phyloP scores from a whole-genome alignment of 2,888 invertebrate genomes.

The Biston betularia region DNA sequence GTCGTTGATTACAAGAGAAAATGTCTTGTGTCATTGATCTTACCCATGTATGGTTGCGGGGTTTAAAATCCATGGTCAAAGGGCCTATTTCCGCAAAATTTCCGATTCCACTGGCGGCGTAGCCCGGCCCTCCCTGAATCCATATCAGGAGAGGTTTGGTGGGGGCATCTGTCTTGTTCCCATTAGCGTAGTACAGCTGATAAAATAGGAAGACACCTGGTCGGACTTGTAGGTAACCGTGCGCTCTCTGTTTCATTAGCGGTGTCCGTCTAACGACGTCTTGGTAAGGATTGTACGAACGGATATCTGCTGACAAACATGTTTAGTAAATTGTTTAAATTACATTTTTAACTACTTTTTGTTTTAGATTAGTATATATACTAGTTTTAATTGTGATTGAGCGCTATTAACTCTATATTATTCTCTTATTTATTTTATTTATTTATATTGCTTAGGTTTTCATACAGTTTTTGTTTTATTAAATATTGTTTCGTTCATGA shows the following conservation, averaged over 20 bases:
- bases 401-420: no score
- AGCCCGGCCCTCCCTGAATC: slow-evolving; percentile 96
- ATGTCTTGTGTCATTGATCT: slow-evolving; percentile 33
- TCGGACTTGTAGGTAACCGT: slow-evolving; percentile 91
- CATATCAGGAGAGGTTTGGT: slow-evolving; percentile 92
- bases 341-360: neutral
- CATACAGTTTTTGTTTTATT: no score
- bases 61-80: slow-evolving; percentile 87
- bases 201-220: slow-evolving; percentile 93
- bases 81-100: slow-evolving; percentile 96
- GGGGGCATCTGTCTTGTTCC: slow-evolving; percentile 82
- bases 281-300: slow-evolving; percentile 61
- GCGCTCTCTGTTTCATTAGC: slow-evolving; percentile 67
- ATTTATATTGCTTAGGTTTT: no score
- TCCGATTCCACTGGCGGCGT: slow-evolving; percentile 93
- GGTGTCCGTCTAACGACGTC: slow-evolving; percentile 56
- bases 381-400: no score
- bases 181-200: slow-evolving; percentile 94
- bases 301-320: neutral
- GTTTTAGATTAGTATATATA: no score
- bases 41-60: slow-evolving; percentile 92
- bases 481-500: no score
- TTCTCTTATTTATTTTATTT: no score
- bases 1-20: no score
- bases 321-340: neutral